Evolutionary conservation across 2,797 vertebrate genomes (phyloP).

Genomic region (Malurus leucopterus): DNA sequence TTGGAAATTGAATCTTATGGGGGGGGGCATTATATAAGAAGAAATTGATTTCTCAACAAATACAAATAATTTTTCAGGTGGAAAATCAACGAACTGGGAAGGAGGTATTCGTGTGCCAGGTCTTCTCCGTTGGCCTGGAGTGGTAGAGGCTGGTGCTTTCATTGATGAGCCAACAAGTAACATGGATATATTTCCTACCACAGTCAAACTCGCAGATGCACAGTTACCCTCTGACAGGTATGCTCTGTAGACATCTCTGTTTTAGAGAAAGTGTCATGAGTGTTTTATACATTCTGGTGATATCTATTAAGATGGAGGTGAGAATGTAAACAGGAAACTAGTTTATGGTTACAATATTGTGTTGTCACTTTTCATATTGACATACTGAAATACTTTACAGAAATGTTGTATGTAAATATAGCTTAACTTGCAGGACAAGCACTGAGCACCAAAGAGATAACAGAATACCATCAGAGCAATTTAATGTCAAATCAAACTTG

Average conservation of each 20-base stretch:
- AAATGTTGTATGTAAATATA: neutral
- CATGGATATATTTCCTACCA: constrained; percentile 89
- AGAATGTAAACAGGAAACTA: neutral
- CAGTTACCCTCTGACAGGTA: constrained; percentile 80
- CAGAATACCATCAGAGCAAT: neutral
- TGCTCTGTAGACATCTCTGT: neutral
- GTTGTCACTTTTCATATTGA: neutral
- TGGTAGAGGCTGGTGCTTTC: constrained; percentile 58
- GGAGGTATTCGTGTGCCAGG: constrained; percentile 89
- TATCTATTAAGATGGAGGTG: neutral
- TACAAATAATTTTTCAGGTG: constrained; percentile 68
- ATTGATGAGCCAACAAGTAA: constrained; percentile 84
- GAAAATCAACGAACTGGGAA: constrained; percentile 89
- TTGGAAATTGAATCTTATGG: neutral
- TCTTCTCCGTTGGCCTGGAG: constrained; percentile 78
- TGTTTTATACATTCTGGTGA: neutral
- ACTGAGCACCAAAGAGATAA: neutral
- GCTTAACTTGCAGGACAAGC: neutral
- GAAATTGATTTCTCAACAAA: neutral
- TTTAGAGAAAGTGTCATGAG: neutral
- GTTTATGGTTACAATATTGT: neutral
- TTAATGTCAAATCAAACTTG: neutral
- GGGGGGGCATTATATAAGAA: neutral
- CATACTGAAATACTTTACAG: neutral
- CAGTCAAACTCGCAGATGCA: constrained; percentile 74